Percentiles rank a stretch among this genome's conserved stretches.
Conservation (phyloP, 2,888 invertebrate genomes). For the Rhagonycha fulva region DNA sequence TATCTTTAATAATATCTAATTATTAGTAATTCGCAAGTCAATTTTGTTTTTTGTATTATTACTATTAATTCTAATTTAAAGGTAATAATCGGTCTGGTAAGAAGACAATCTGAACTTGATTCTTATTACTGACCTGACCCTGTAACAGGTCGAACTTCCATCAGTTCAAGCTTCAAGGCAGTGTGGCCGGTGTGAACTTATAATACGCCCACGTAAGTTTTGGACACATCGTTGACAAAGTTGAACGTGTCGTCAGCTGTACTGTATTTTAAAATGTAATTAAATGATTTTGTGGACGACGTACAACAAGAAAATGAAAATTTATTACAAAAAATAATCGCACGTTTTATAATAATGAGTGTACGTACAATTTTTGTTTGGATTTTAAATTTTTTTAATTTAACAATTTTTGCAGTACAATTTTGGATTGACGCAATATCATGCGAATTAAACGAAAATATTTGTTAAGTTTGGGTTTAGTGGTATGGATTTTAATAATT, state of each 20-base stretch:
- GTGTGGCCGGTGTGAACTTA: background rate
- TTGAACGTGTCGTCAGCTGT: background rate
- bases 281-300: background rate
- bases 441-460: conserved; percentile 50
- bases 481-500: conserved; percentile 59
- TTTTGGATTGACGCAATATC: conserved; percentile 30
- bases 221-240: background rate
- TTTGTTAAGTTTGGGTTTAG: conserved; percentile 52
- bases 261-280: background rate
- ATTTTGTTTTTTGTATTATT: background rate
- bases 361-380: background rate
- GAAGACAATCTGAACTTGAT: background rate
- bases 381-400: background rate
- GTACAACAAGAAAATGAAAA: background rate
- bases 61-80: too few relatives aligned
- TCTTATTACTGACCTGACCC: background rate
- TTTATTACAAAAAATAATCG: background rate
- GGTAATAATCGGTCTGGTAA: background rate
- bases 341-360: background rate
- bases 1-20: too few relatives aligned
- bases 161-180: background rate
- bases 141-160: background rate
- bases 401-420: background rate
- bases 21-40: background rate
- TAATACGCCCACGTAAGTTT: background rate